Percentiles rank a stretch among this genome's conserved stretches.
Evolutionary conservation across 2,113 vertebrate species (phyloP).

Genomic region (Anser brachyrhynchus): DNA sequence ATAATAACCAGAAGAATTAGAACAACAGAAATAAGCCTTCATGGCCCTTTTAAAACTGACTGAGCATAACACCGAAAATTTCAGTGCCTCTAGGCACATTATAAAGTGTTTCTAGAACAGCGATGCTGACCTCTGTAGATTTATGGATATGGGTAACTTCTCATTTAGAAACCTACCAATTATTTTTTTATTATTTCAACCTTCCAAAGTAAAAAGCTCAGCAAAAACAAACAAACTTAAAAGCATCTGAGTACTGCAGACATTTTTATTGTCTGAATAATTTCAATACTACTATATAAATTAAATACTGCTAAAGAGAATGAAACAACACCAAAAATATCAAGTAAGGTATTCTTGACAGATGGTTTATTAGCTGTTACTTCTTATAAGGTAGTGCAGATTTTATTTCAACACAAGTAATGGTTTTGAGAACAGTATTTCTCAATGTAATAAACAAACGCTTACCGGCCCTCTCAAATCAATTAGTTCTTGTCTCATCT

Average conservation of each 20-base stretch:
- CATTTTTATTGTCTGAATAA: not conserved
- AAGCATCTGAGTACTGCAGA: not conserved
- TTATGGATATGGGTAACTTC: not conserved
- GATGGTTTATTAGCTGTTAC: not conserved
- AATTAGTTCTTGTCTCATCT: conserved; percentile 98
- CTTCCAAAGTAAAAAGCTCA: not conserved
- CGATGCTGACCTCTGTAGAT: not conserved
- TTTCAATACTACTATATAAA: not conserved
- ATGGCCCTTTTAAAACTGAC: not conserved
- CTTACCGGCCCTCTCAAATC: conserved; percentile 95
- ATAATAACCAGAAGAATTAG: not conserved
- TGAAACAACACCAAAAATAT: not conserved
- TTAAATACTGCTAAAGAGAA: not conserved
- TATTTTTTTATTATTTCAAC: not conserved
- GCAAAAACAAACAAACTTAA: not conserved
- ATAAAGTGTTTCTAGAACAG: not conserved
- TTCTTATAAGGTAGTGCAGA: not conserved
- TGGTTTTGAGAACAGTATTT: not conserved
- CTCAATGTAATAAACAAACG: not conserved
- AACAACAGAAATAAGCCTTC: not conserved
- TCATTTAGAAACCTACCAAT: not conserved
- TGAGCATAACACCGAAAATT: not conserved
- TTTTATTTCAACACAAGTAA: not conserved
- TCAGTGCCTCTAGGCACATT: not conserved
- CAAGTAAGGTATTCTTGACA: not conserved